Conservation (phyloP, 1,140 invertebrate genomes). For the Temnothorax longispinosus region DNA sequence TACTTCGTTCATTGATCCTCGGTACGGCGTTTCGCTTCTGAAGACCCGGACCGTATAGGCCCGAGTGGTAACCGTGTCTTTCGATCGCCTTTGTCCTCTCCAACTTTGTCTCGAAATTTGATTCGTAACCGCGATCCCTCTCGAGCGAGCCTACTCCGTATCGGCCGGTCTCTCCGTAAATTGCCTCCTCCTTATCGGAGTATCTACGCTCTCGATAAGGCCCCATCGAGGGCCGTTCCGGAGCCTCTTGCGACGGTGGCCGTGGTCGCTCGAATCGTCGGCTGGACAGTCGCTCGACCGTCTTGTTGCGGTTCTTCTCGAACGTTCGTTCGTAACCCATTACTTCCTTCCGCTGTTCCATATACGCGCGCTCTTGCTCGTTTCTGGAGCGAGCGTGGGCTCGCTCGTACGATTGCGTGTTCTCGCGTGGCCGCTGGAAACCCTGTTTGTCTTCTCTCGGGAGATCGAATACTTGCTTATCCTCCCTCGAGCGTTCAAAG, state of each 20-base stretch:
- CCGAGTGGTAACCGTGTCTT: conserved; percentile 75
- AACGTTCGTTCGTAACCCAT: conserved; percentile 68
- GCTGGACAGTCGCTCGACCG: conserved; percentile 73
- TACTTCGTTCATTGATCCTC: conserved; percentile 81
- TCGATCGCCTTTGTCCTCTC: conserved; percentile 82
- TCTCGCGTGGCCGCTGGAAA: conserved; percentile 30
- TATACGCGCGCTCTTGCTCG: conserved; percentile 39
- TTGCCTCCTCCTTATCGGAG: conserved; percentile 82
- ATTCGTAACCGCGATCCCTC: conserved; percentile 84
- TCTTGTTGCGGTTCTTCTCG: conserved; percentile 80
- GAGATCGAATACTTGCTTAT: conserved; percentile 50
- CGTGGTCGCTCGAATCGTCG: conserved; percentile 81
- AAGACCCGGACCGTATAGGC: neutral
- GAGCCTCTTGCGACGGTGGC: conserved; percentile 83
- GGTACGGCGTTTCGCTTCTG: conserved; percentile 62
- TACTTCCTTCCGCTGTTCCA: conserved; percentile 30
- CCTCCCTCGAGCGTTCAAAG: conserved; percentile 74
- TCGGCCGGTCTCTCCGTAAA: conserved; percentile 81
- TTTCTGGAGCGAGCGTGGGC: conserved; percentile 4
- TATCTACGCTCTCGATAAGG: conserved; percentile 77
- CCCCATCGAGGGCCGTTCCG: conserved; percentile 79
- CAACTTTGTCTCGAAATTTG: conserved; percentile 85
- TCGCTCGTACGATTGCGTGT: conserved; percentile 37
- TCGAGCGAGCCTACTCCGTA: conserved; percentile 73
- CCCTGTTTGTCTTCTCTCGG: conserved; percentile 23